These are phyloP conservation scores for Syngnathus rostellatus DNA, from an alignment of 2,797 vertebrate genomes.

Conservation along the genomic window DNA sequence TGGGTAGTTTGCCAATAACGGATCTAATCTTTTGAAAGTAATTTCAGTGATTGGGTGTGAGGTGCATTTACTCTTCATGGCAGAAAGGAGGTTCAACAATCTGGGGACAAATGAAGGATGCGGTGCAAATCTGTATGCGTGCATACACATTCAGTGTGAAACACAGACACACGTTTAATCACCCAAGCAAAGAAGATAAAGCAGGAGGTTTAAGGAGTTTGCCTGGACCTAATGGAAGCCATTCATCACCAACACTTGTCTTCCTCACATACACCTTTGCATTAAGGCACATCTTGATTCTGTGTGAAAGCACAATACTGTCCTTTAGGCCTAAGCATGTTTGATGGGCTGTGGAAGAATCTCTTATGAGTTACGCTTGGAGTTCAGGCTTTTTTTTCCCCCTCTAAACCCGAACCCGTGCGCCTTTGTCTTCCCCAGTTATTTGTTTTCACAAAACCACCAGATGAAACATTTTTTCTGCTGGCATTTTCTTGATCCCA, in stretches of 20 bases:
- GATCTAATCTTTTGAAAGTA: not conserved
- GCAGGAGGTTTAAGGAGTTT: conserved; percentile 50
- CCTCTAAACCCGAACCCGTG: too few relatives aligned
- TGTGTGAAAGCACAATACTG: conserved; percentile 39
- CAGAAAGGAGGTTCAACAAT: not conserved
- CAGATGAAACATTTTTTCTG: not conserved
- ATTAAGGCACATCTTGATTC: conserved; percentile 30
- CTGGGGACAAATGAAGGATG: not conserved
- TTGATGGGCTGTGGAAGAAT: conserved; percentile 47
- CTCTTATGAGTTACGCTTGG: conserved; percentile 28
- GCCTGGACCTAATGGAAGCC: conserved; percentile 52
- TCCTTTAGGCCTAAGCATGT: conserved; percentile 33
- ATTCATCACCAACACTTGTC: conserved; percentile 51
- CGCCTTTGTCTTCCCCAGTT: not conserved
- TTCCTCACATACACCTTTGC: conserved; percentile 21
- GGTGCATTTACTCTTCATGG: not conserved
- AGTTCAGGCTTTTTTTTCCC: conserved; percentile 22
- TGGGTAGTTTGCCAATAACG: not conserved
- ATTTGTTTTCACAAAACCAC: not conserved
- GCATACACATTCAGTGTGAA: conserved; percentile 6
- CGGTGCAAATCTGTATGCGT: not conserved
- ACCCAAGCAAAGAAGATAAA: conserved; percentile 56
- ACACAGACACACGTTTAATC: conserved; percentile 18
- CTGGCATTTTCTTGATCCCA: too few relatives aligned
- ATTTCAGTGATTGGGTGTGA: not conserved